A percentile compares a stretch with the other conserved stretches of the same genome.
These are phyloP conservation scores for Podocnemis expansa DNA, from an alignment of 2,113 vertebrate genomes.

Conservation along the genomic window DNA sequence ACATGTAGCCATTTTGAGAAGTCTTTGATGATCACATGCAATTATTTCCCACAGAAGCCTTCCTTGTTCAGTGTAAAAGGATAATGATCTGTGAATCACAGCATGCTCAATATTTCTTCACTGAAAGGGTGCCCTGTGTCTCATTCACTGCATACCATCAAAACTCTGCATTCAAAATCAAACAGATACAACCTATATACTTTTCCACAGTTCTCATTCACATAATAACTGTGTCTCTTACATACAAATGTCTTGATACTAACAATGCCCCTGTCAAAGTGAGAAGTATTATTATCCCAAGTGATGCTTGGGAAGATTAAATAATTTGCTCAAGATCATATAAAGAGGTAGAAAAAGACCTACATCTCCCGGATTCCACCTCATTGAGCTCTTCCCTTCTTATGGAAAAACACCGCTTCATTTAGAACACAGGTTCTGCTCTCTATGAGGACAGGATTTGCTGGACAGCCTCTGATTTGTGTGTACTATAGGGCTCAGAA, in stretches of 20 bases:
- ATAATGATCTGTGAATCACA: background rate
- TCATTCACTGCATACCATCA: rapidly evolving
- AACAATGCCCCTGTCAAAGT: background rate
- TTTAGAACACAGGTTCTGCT: background rate
- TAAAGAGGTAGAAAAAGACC: background rate
- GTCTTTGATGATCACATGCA: background rate
- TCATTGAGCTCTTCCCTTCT: background rate
- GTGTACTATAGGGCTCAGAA: background rate
- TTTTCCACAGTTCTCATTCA: rapidly evolving
- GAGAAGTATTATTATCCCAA: background rate
- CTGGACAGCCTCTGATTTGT: background rate
- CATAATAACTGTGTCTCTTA: background rate
- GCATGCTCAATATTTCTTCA: background rate
- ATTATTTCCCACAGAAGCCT: background rate
- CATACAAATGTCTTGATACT: background rate
- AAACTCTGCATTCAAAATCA: background rate
- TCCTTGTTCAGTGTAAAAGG: background rate
- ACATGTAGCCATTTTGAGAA: background rate
- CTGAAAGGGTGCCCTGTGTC: background rate
- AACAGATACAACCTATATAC: background rate
- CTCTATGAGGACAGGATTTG: background rate
- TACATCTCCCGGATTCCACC: background rate
- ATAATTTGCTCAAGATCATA: background rate
- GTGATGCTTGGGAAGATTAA: background rate
- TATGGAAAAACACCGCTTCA: background rate